Base-by-base conservation (phyloP, 2,888 invertebrate genomes). In the Leptinotarsa haldemani region DNA sequence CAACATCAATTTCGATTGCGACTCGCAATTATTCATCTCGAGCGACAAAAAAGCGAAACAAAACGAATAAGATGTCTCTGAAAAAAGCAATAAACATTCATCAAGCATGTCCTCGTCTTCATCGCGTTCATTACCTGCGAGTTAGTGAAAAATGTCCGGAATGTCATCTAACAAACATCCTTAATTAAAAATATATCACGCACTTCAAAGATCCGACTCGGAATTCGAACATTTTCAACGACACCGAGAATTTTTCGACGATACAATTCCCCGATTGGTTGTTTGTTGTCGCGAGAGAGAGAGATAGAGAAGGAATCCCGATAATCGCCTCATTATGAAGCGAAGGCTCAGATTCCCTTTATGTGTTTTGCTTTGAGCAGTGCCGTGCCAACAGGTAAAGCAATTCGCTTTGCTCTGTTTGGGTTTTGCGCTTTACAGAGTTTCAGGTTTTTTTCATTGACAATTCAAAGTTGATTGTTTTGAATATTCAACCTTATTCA, bases 101-200 rank as follows among this genome's bases (percentile, higher is more conserved):
- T 25, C 40, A n/a, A 16, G 18, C 56, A 22, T 15, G 61, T 61
- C n/a, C 30, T 61, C 61, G n/a, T 61, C 61, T 61, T 61, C 61
- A 61, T 61, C 61, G 25, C 61, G 25, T 61, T 61, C 25, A 61
- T 61, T 56, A 56, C 61, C 61, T 40, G 61, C 22, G 22, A 56
- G 56, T 56, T 56, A 56, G 22, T 56, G 30, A 61, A 61, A 61
- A 61, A 61, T 30, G 61, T n/a, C 30, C 15, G 61, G 61, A 61
- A 61, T 61, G 61, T 61, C 61, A 61, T 61, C 61, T n/a, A n/a
- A 61, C 61, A 61, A 61, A 61, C 61, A 30, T 61, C 61, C 30
- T 61, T 61, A 61, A 61, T 61, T 61, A 61, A 61, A 61, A 61
- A 61, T 61, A 61, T 61, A 61, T 61, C 61, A 61, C 30, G 61